Percentiles rank a stretch among this genome's conserved stretches.
Evolutionary conservation across 2,888 invertebrate genomes (phyloP).

Genomic region (Dermolepida albohirtum): DNA sequence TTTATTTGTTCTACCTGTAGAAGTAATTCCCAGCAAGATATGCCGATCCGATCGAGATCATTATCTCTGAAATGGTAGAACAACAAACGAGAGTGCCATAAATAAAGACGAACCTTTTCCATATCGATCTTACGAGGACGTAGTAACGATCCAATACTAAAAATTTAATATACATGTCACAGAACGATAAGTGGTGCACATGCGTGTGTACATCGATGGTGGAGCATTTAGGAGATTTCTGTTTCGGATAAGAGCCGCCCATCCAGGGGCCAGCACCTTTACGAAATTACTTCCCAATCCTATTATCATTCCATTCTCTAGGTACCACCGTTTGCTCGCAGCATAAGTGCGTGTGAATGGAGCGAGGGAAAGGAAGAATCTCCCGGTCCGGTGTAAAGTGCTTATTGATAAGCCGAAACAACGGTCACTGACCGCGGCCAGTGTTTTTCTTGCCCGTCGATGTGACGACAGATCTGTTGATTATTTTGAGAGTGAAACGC

Average conservation of each 20-base stretch:
- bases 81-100: conserved; percentile 18
- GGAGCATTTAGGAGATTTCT: conserved; percentile 33
- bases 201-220: not conserved
- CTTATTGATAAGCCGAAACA: conserved; percentile 35
- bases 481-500: too few species aligned
- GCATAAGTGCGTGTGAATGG: conserved; percentile 12
- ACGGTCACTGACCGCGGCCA: conserved; percentile 33
- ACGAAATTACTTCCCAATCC: conserved; percentile 47
- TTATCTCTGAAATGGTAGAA: conserved; percentile 9
- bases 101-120: conserved; percentile 4
- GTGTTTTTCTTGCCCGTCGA: too few species aligned
- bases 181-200: conserved; percentile 23
- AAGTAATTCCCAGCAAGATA: not conserved
- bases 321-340: too few species aligned
- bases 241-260: conserved; percentile 30
- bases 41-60: not conserved
- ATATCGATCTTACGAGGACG: not conserved
- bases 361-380: conserved; percentile 5
- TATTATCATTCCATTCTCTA: conserved; percentile 47
- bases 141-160: conserved; percentile 1
- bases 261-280: conserved; percentile 21
- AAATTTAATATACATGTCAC: conserved; percentile 36
- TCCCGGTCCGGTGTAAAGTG: conserved; percentile 12
- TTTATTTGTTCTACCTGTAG: not conserved
- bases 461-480: too few species aligned